phyloP scores from a whole-genome alignment of 2,113 vertebrate species.

The Albula glossodonta region DNA sequence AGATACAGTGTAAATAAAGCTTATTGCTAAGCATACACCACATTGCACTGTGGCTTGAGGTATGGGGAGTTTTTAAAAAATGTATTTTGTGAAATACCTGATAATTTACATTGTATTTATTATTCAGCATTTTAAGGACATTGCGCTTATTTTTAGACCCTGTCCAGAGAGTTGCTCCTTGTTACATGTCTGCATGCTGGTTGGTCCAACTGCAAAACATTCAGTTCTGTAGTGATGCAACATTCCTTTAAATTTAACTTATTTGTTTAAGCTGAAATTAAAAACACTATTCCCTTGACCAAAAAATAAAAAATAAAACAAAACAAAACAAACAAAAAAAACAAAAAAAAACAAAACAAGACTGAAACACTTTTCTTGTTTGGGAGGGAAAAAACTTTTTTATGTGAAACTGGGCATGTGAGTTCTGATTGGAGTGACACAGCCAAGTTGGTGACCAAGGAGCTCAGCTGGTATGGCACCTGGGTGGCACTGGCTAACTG shows the following conservation, averaged over 20 bases:
- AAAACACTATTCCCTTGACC: background rate
- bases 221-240: background rate
- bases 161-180: background rate
- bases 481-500: slow-evolving; percentile 34
- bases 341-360: background rate
- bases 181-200: background rate
- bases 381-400: background rate
- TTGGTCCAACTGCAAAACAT: background rate
- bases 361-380: background rate
- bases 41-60: background rate
- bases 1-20: background rate
- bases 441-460: background rate
- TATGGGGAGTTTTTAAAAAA: background rate
- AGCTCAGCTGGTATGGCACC: slow-evolving; percentile 31
- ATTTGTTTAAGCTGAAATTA: background rate
- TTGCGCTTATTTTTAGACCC: background rate
- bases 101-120: background rate
- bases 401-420: background rate
- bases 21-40: background rate
- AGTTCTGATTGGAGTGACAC: slow-evolving; percentile 1
- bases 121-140: background rate
- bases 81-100: background rate
- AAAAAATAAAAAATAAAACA: too few relatives aligned
- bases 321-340: too few relatives aligned
- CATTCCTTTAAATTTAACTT: background rate